Base-by-base conservation (phyloP, 2,797 vertebrate genomes). In the Periparus ater region DNA sequence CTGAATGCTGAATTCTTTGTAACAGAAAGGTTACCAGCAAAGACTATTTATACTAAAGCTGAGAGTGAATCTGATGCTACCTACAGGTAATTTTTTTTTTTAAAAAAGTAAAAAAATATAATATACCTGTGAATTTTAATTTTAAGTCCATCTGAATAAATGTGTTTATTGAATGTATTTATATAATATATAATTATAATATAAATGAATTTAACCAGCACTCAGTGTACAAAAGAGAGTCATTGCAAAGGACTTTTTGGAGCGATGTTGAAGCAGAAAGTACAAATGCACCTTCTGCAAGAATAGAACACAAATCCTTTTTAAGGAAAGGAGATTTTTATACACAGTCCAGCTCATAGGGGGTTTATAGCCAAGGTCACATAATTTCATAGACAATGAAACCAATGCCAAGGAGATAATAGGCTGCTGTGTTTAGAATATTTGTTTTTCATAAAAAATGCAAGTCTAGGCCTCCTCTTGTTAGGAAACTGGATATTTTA, bases 21-120 rank as follows among this genome's bases (percentile, higher is more conserved):
- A 95, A 90, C 85, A 6, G 7, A 96, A 94, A 97, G 92, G 95
- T 92, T 95, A 96, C 75, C 62, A 88, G 54, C 68, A 95, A 86
- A 96, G 78, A 89, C 73, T 76, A 19, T 79, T 91, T 83, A 12
- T 81, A 65, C 44, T 60, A 57, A 83, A 80, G 26, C n/a, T 74
- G 38, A 66, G 76, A 74, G 23, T 77, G 78, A 80, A 75, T 44
- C 16, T 73, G 81, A 62, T 44, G 58, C 15, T 91, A 75, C 26
- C 23, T 72, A 61, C 61, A 90, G 38, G 36, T 10, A 27, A 67
- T 40, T 40, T 40, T 40, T 38, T 40, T 40, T 40, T 40, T 13
- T 78, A 68, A 34, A 32, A 34, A 42, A 60, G 9, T 11, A 20
- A 27, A 14, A n/a, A 23, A 66, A 13, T 15, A 34, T 1, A 44